A percentile compares a stretch with the other conserved stretches of the same genome.
These are phyloP conservation scores for Nomada hirtipes DNA, from an alignment of 2,888 invertebrate genomes.

Conservation along the genomic window DNA sequence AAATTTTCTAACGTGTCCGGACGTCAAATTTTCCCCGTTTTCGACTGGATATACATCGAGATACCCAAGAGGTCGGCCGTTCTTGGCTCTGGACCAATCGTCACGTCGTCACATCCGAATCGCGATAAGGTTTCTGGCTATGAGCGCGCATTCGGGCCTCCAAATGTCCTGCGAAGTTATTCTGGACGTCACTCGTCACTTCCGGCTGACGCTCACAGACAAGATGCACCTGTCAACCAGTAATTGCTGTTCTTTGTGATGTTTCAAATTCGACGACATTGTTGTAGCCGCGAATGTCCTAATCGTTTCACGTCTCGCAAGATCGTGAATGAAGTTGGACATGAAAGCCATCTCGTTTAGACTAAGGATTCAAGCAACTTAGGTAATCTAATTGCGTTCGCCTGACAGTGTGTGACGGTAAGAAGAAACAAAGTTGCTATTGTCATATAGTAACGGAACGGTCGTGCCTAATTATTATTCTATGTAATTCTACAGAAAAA, in stretches of 20 bases:
- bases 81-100: conserved; percentile 80
- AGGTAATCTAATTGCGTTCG: no score
- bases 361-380: no score
- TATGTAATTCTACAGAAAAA: no score
- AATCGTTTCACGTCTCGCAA: background rate
- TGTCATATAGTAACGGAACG: no score
- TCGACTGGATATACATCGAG: conserved; percentile 67
- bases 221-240: conserved; percentile 67
- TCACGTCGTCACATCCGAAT: conserved; percentile 73
- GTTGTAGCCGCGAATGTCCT: background rate
- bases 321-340: background rate
- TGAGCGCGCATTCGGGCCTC: conserved; percentile 63
- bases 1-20: conserved; percentile 67
- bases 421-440: no score
- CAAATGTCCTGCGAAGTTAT: conserved; percentile 77
- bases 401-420: no score
- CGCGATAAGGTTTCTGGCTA: conserved; percentile 79
- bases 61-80: conserved; percentile 65
- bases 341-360: no score
- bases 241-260: conserved; percentile 52
- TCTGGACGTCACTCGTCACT: conserved; percentile 77
- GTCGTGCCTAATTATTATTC: no score
- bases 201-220: conserved; percentile 69
- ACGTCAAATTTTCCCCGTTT: conserved; percentile 66
- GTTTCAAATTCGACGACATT: conserved; percentile 6